phyloP scores from a whole-genome alignment of 2,113 vertebrate species.

The Solenodon paradoxus region DNA sequence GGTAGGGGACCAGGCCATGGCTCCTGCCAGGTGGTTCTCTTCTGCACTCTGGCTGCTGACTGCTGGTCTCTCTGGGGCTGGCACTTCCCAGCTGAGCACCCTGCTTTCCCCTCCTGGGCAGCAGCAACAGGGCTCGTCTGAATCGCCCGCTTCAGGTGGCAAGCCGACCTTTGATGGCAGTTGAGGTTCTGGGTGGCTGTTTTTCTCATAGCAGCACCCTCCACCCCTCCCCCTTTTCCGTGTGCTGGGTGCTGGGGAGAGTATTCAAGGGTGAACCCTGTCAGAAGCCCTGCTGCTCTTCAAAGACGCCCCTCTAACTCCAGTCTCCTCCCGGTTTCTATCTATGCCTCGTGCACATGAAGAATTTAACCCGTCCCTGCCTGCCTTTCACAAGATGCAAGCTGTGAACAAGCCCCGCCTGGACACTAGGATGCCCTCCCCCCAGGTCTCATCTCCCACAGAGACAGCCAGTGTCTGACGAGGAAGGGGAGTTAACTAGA shows the following conservation, averaged over 20 bases:
- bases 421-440: no score
- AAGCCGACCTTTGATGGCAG: background rate
- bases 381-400: background rate
- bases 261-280: background rate
- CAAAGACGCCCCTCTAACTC: background rate
- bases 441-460: background rate
- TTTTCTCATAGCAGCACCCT: background rate
- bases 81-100: background rate
- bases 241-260: background rate
- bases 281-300: background rate
- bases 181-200: background rate
- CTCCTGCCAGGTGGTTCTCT: background rate
- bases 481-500: background rate
- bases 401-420: no score
- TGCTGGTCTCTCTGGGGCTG: background rate
- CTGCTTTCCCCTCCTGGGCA: background rate
- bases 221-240: slow-evolving; percentile 40
- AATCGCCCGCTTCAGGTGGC: background rate
- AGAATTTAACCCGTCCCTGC: background rate
- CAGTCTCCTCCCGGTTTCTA: background rate
- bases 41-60: background rate
- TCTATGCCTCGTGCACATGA: background rate
- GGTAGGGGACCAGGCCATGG: slow-evolving; percentile 32
- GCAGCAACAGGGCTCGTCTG: background rate
- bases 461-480: background rate